phyloP scores from a whole-genome alignment of 2,797 vertebrate genomes.

The Pelochelys cantorii region DNA sequence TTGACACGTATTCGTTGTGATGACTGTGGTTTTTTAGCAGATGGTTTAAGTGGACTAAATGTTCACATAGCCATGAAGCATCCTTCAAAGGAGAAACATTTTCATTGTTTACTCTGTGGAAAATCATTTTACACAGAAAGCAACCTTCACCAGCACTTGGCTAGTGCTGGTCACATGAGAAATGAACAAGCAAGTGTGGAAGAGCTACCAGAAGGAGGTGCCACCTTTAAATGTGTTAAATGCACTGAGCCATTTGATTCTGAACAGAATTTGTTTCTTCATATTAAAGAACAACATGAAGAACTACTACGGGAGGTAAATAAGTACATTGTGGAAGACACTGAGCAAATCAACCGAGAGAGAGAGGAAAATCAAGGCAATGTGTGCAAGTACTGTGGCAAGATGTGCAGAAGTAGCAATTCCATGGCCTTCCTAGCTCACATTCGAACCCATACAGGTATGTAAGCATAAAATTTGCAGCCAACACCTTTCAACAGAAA shows the following conservation, averaged over 20 bases:
- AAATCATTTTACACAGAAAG: constrained; percentile 98
- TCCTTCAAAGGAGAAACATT: constrained; percentile 96
- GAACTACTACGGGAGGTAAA: constrained; percentile 96
- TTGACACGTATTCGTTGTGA: constrained; percentile 90
- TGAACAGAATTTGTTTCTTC: constrained; percentile 94
- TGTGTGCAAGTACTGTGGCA: constrained; percentile 96
- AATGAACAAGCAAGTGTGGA: constrained; percentile 96
- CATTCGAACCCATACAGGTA: constrained; percentile 98
- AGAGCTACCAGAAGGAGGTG: constrained; percentile 94
- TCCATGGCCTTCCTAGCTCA: constrained; percentile 99
- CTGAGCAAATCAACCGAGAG: constrained; percentile 97
- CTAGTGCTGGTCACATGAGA: constrained; percentile 92
- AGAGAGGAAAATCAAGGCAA: constrained; percentile 97
- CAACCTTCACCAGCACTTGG: constrained; percentile 97
- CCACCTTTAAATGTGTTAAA: constrained; percentile 96
- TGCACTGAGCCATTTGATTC: constrained; percentile 95
- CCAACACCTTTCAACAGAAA: neutral
- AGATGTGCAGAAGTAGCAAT: constrained; percentile 98
- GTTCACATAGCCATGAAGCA: constrained; percentile 99
- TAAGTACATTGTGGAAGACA: constrained; percentile 98
- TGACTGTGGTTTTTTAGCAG: constrained; percentile 97
- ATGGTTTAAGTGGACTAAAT: constrained; percentile 95
- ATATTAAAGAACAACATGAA: constrained; percentile 98
- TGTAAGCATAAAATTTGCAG: neutral
- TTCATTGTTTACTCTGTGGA: constrained; percentile 96